Conservation (phyloP, 35 echinoderm and acorn worm species). For the Stichopus chloronotus region DNA sequence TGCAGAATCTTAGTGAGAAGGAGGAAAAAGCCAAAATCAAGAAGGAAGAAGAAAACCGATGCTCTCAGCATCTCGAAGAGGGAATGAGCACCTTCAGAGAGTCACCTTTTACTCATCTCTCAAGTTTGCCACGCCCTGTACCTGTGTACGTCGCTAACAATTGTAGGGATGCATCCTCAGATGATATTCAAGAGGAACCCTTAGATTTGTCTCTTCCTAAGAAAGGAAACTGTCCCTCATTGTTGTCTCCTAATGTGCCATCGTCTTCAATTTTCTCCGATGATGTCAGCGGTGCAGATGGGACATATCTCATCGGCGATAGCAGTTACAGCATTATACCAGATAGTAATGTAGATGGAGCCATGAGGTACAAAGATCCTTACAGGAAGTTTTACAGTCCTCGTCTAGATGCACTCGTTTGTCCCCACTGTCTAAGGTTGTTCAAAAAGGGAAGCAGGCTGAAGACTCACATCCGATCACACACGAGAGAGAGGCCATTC, state of each 20-base stretch:
- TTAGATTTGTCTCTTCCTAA: constrained; percentile 87
- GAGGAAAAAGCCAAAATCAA: not conserved
- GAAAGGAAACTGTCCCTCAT: constrained; percentile 52
- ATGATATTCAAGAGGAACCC: constrained; percentile 62
- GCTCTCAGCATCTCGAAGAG: not conserved
- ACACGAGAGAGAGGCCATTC: constrained; percentile 86
- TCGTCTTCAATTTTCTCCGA: not conserved
- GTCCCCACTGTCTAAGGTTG: constrained; percentile 77
- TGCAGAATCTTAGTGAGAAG: constrained; percentile 32
- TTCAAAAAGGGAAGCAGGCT: constrained; percentile 82
- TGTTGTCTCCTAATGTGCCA: constrained; percentile 31
- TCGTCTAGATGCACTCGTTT: constrained; percentile 74
- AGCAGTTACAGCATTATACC: not conserved
- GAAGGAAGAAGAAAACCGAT: not conserved
- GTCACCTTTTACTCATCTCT: not conserved
- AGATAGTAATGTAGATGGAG: constrained; percentile 15
- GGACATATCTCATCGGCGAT: not conserved
- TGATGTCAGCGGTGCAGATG: not conserved
- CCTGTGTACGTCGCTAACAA: constrained; percentile 42
- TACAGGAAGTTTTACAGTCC: constrained; percentile 91
- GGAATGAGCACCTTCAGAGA: constrained; percentile 3
- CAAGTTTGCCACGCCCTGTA: constrained; percentile 47
- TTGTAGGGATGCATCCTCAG: constrained; percentile 15
- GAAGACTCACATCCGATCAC: constrained; percentile 85
- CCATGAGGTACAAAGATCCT: constrained; percentile 69